phyloP scores from a whole-genome alignment of 2,113 vertebrate species.

The Megalops atlanticus region DNA sequence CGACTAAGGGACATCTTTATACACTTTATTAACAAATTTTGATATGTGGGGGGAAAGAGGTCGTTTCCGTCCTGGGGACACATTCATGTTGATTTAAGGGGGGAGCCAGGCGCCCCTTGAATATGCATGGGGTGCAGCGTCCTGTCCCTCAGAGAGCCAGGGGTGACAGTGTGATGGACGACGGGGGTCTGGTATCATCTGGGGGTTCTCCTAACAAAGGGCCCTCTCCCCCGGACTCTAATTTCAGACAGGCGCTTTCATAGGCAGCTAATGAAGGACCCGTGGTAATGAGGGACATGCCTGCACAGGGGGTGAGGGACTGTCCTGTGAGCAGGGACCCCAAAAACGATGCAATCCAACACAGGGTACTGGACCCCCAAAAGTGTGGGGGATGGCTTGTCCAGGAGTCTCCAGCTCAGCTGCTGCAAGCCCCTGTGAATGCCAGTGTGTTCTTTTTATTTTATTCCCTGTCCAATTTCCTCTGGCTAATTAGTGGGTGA shows the following conservation, averaged over 20 bases:
- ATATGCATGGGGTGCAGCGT: conserved; percentile 2
- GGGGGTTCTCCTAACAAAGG: conserved; percentile 15
- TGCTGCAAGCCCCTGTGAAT: background rate
- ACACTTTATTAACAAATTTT: conserved; percentile 21
- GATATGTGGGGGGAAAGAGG: background rate
- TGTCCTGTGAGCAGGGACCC: background rate
- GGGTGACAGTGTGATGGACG: conserved; percentile 20
- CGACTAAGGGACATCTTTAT: conserved; percentile 15
- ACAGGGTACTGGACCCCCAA: background rate
- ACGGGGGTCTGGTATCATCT: conserved; percentile 19
- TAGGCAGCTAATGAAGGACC: conserved; percentile 10
- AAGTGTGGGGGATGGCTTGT: background rate
- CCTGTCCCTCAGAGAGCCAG: background rate
- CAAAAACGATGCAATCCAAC: background rate
- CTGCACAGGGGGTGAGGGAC: background rate
- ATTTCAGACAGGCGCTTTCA: conserved; percentile 3
- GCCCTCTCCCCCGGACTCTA: background rate
- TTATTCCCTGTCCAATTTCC: background rate
- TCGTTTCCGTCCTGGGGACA: conserved; percentile 11
- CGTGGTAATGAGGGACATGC: conserved; percentile 12
- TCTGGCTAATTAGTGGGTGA: background rate
- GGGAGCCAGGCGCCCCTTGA: background rate
- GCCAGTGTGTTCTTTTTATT: background rate
- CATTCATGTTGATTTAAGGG: conserved; percentile 25
- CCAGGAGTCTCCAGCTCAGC: background rate